Conservation (phyloP, 2,113 vertebrate genomes). For the Eidolon helvum region DNA sequence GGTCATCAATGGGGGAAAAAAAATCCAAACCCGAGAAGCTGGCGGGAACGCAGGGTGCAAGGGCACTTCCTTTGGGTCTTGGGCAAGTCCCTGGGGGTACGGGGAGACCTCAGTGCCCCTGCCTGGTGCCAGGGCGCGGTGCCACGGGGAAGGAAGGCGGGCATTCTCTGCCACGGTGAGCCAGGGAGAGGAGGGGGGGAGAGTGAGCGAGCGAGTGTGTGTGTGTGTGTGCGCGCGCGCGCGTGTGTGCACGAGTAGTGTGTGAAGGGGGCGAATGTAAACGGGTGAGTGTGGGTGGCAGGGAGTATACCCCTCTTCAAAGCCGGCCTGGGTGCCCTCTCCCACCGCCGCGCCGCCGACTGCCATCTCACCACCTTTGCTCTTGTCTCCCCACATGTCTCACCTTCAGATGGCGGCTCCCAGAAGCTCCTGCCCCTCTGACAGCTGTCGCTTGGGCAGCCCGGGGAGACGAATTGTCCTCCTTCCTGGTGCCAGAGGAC, state of each 20-base stretch:
- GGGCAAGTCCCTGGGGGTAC: background rate
- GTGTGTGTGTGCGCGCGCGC: background rate
- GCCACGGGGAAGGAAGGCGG: slow-evolving; percentile 19
- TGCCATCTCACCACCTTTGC: slow-evolving; percentile 70
- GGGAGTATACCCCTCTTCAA: background rate
- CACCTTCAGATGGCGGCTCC: slow-evolving; percentile 87
- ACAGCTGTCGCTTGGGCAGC: slow-evolving; percentile 89
- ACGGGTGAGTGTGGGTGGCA: background rate
- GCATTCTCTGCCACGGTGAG: background rate
- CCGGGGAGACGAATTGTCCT: slow-evolving; percentile 85
- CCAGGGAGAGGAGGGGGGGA: background rate
- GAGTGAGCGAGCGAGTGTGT: background rate
- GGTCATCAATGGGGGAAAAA: background rate
- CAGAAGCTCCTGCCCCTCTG: slow-evolving; percentile 84
- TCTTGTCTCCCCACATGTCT: slow-evolving; percentile 82
- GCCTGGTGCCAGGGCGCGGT: background rate
- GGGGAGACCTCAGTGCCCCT: background rate
- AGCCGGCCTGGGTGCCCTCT: slow-evolving; percentile 10
- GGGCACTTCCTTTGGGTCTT: background rate
- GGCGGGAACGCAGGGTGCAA: background rate
- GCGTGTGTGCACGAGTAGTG: background rate
- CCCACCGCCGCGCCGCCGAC: background rate
- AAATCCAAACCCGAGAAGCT: background rate
- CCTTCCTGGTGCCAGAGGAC: slow-evolving; percentile 87
- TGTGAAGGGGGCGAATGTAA: background rate